A percentile compares a stretch with the other conserved stretches of the same genome.
Conservation (phyloP, 37 sponge, comb jelly and placozoan species). For the Geodia barretti region DNA sequence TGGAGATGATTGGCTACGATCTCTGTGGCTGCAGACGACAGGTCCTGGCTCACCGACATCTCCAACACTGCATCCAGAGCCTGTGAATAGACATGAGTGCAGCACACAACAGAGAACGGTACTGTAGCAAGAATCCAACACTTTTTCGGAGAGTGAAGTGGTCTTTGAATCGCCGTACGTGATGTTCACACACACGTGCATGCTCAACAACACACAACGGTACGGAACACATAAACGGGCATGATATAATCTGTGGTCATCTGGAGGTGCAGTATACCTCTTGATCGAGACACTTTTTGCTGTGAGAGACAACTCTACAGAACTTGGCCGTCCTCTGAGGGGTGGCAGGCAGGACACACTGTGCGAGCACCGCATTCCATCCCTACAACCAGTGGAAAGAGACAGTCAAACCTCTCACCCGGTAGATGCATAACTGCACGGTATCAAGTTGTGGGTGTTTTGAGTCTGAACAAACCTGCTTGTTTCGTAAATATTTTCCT, state of each 20-base stretch:
- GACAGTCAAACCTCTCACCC: too few relatives aligned
- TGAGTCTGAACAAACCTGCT: too few relatives aligned
- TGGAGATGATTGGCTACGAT: constrained; percentile 5
- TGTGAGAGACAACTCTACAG: background rate
- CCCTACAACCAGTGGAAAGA: background rate
- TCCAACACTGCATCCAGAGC: background rate
- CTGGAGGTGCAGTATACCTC: too few relatives aligned
- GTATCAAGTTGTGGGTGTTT: background rate
- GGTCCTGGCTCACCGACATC: background rate
- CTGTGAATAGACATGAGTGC: background rate
- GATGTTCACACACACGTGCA: too few relatives aligned
- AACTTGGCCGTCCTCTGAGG: constrained; percentile 15
- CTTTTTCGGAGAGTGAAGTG: too few relatives aligned
- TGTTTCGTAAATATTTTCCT: too few relatives aligned
- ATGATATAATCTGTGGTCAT: too few relatives aligned
- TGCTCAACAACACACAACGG: too few relatives aligned
- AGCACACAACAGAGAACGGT: background rate
- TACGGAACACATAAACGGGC: too few relatives aligned
- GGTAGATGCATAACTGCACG: background rate
- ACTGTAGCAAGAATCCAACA: too few relatives aligned
- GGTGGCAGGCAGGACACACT: constrained; percentile 4
- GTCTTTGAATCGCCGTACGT: too few relatives aligned
- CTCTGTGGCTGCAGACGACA: constrained; percentile 3
- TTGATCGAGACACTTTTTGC: constrained; percentile 4
- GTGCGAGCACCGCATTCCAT: constrained; percentile 12